A percentile compares a stretch with the other conserved stretches of the same genome.
phyloP scores from a whole-genome alignment of 2,113 vertebrate species.

The Peromyscus maniculatus region DNA sequence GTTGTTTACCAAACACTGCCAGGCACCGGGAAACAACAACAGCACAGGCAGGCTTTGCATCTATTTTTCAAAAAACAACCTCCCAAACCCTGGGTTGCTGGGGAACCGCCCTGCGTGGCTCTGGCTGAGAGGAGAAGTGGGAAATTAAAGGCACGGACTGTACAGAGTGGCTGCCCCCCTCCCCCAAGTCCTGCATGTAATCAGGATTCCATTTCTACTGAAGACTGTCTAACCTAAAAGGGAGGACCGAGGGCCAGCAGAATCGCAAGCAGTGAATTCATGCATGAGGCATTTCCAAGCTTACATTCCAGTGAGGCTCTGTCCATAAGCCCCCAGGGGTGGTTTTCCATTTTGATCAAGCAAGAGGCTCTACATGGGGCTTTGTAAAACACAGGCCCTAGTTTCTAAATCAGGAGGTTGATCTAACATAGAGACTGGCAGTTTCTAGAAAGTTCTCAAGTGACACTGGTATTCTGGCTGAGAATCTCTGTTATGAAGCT shows the following conservation, averaged over 20 bases:
- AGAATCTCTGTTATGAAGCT: background rate
- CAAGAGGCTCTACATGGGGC: background rate
- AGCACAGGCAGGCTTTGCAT: constrained; percentile 65
- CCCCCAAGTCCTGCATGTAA: background rate
- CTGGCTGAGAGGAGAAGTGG: constrained; percentile 23
- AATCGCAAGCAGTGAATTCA: background rate
- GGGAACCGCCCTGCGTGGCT: constrained; percentile 4
- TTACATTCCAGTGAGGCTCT: background rate
- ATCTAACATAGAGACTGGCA: background rate
- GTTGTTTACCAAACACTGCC: constrained; percentile 88
- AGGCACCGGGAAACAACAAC: constrained; percentile 80
- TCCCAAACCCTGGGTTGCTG: constrained; percentile 58
- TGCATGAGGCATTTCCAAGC: background rate
- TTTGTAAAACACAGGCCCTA: background rate
- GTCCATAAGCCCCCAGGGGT: background rate
- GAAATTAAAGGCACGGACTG: constrained; percentile 39
- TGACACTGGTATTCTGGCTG: background rate
- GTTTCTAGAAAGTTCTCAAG: background rate
- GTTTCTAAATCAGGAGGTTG: background rate
- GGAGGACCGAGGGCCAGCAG: background rate
- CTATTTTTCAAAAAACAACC: constrained; percentile 72
- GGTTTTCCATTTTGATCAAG: background rate
- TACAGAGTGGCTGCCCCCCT: background rate
- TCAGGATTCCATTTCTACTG: constrained; percentile 17
- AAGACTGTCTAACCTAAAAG: constrained; percentile 2